Percentiles rank a stretch among this genome's conserved stretches.
These are phyloP conservation scores for Listronotus oregonensis DNA, from an alignment of 1,140 invertebrate species.

Conservation along the genomic window DNA sequence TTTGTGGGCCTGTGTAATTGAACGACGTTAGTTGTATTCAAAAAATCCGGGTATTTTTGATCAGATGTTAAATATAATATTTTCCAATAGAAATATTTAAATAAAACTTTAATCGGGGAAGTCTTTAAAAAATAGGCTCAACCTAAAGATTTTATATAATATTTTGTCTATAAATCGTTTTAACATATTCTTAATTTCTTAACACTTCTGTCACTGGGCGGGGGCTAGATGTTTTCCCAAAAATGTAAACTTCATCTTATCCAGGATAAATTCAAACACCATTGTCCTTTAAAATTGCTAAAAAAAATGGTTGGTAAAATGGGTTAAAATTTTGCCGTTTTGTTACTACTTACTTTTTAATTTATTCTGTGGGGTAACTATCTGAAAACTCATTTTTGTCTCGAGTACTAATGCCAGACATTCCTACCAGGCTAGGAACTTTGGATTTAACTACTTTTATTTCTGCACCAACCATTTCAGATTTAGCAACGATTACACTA, in stretches of 20 bases:
- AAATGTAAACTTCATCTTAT: constrained; percentile 64
- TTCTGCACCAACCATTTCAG: constrained; percentile 51
- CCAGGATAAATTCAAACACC: constrained; percentile 66
- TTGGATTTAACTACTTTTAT: constrained; percentile 61
- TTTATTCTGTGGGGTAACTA: constrained; percentile 67
- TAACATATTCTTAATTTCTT: constrained; percentile 70
- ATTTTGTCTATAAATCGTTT: constrained; percentile 56
- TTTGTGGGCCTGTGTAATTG: too few relatives aligned
- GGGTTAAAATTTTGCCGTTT: background rate
- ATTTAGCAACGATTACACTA: constrained; percentile 44
- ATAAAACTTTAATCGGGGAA: too few relatives aligned
- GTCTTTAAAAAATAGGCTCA: too few relatives aligned
- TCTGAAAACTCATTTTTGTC: constrained; percentile 76
- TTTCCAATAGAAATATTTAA: too few relatives aligned
- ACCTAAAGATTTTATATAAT: too few relatives aligned
- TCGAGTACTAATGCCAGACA: constrained; percentile 78
- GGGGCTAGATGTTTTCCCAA: constrained; percentile 71
- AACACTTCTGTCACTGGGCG: constrained; percentile 68
- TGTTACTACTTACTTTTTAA: constrained; percentile 66
- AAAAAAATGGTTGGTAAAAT: constrained; percentile 48
- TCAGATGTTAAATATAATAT: too few relatives aligned
- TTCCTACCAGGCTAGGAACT: constrained; percentile 67
- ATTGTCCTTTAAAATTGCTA: constrained; percentile 73
- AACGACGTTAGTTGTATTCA: too few relatives aligned
- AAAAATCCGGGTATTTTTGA: too few relatives aligned